Evolutionary conservation across 2,113 vertebrate species (phyloP).

Genomic region (Gnathonemus longibarbis): DNA sequence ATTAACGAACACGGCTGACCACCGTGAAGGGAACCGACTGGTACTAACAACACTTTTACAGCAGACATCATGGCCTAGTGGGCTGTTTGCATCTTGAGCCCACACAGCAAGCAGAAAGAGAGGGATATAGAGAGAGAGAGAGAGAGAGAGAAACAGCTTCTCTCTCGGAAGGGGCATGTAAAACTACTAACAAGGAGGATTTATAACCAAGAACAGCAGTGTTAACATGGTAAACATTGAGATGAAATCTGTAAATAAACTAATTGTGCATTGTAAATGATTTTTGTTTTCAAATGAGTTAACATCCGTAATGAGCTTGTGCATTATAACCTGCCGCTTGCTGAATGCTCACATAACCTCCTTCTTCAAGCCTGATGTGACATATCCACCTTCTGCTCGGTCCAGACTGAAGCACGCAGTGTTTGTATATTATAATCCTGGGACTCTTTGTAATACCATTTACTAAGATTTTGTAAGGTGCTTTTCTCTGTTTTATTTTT

Average conservation of each 20-base stretch:
- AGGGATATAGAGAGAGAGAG: slow-evolving; percentile 32
- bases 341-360: slow-evolving; percentile 77
- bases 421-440: slow-evolving; percentile 59
- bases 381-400: slow-evolving; percentile 62
- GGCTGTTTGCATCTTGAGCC: slow-evolving; percentile 79
- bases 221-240: slow-evolving; percentile 66
- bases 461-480: slow-evolving; percentile 40
- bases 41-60: slow-evolving; percentile 81
- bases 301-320: slow-evolving; percentile 78
- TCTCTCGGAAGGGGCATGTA: slow-evolving; percentile 67
- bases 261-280: slow-evolving; percentile 94
- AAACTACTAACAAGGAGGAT: slow-evolving; percentile 85
- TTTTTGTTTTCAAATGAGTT: slow-evolving; percentile 81
- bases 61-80: slow-evolving; percentile 72
- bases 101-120: slow-evolving; percentile 55
- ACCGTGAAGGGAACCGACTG: slow-evolving; percentile 72
- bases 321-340: slow-evolving; percentile 84
- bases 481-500: slow-evolving; percentile 40
- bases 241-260: slow-evolving; percentile 87
- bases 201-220: slow-evolving; percentile 56
- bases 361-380: slow-evolving; percentile 51
- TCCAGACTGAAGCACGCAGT: slow-evolving; percentile 64
- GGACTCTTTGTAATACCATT: slow-evolving; percentile 37
- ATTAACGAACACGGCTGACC: slow-evolving; percentile 72
- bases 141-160: slow-evolving; percentile 43